Base-by-base conservation (phyloP, 2,113 vertebrate genomes). In the Lophius piscatorius region DNA sequence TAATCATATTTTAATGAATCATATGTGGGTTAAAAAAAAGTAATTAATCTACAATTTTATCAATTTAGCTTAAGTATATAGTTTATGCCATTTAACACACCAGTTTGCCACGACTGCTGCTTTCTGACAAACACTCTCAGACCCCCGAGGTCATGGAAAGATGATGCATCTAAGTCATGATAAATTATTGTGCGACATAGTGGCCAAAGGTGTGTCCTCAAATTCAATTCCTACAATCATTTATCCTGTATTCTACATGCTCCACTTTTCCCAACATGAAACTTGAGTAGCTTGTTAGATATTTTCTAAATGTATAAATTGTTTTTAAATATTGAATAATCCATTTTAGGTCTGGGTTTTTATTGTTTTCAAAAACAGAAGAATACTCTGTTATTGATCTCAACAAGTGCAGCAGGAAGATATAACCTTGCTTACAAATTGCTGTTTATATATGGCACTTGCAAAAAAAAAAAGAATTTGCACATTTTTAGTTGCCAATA, bases 211-310 rank as follows among this genome's bases (percentile, higher is more conserved):
- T 82, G 87, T 87, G 81, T 93, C 93, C 91, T 90, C 87, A 89
- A 91, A 94, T 95, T 91, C 91, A 91, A 93, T n/a, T n/a, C n/a
- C n/a, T n/a, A n/a, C n/a, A 93, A 94, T 92, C 90, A 92, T 94
- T 94, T 92, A 90, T 93, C 91, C 92, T 92, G 91, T 89, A 41
- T 81, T 85, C 95, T 95, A 87, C 94, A 63, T 64, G 92, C 90
- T 86, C 89, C 89, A 92, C 90, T 92, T 92, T 92, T 88, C 89
- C 87, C 89, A 91, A 93, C 91, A 88, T 92, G 26, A 92, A 92
- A 88, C 88, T 90, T 90, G 88, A 35, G 90, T 0, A 54, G 6
- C 11, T 3, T 20, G 3, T 16, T 21, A 1, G 16, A 22, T 33
- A 28, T 38, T 52, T 23, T 38, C 10, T 29, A 9, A 11, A 9